These are phyloP conservation scores for Cyprinodon diabolis DNA, from an alignment of 2,797 vertebrate species.

Conservation along the genomic window DNA sequence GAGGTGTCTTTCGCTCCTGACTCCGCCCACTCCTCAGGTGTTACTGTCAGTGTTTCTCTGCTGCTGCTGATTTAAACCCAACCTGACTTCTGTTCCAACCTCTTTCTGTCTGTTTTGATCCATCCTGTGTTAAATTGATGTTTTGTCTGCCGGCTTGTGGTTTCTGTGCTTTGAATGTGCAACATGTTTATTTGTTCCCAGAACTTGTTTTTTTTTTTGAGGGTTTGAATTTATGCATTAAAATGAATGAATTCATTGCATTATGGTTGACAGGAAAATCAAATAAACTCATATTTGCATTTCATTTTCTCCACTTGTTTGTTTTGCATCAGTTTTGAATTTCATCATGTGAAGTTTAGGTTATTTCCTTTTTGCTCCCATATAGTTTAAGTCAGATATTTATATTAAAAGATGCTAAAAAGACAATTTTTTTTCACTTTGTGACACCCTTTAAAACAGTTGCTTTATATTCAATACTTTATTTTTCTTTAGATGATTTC, in stretches of 20 bases:
- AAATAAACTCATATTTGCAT: constrained; percentile 57
- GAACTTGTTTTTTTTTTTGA: constrained; percentile 12
- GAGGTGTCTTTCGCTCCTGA: background rate
- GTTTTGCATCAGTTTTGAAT: background rate
- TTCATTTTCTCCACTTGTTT: background rate
- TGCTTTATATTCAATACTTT: too few relatives aligned
- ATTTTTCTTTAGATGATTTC: too few relatives aligned
- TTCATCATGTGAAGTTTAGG: background rate
- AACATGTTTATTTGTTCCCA: constrained; percentile 2
- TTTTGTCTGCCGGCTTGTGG: constrained; percentile 20
- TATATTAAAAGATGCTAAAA: background rate
- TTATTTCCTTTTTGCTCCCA: background rate
- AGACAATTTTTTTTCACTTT: too few relatives aligned
- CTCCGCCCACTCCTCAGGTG: background rate
- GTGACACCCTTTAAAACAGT: too few relatives aligned
- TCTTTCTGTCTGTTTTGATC: background rate
- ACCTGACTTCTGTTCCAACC: background rate
- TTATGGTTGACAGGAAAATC: constrained; percentile 2
- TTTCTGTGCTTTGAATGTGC: constrained; percentile 15
- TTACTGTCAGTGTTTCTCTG: background rate
- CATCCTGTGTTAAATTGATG: background rate
- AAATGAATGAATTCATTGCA: background rate
- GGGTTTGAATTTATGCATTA: background rate
- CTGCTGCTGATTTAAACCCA: background rate
- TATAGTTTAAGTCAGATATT: background rate